Conservation (phyloP, 2,113 vertebrate species). For the Lutjanus erythropterus region DNA sequence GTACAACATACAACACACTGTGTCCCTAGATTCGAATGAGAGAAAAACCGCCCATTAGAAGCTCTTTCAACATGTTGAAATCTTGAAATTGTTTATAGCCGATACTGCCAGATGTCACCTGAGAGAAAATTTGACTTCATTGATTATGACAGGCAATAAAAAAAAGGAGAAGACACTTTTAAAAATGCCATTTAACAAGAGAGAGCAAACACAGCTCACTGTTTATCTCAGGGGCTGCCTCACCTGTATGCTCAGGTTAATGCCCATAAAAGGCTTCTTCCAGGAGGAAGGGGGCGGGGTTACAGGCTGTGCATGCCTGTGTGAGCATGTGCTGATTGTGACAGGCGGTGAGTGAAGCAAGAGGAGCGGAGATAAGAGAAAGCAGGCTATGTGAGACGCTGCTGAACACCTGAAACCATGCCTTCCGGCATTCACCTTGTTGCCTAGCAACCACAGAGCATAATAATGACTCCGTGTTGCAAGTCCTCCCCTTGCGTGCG, state of each 20-base stretch:
- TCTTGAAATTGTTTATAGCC: not conserved
- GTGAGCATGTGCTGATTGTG: conserved; percentile 40
- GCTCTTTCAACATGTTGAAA: too few relatives aligned
- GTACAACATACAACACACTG: too few relatives aligned
- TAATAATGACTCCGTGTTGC: conserved; percentile 49
- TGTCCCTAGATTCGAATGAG: too few relatives aligned
- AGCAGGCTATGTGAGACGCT: conserved; percentile 8
- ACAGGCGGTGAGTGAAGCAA: conserved; percentile 56
- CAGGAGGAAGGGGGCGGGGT: conserved; percentile 48
- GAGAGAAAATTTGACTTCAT: not conserved
- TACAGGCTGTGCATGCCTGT: too few relatives aligned
- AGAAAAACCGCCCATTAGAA: too few relatives aligned
- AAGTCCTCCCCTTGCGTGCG: not conserved
- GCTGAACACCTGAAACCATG: conserved; percentile 52
- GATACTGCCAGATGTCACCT: not conserved
- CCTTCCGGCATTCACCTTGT: conserved; percentile 35
- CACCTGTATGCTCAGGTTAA: conserved; percentile 25
- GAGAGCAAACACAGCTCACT: not conserved
- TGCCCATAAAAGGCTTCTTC: conserved; percentile 78
- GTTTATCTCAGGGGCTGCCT: not conserved
- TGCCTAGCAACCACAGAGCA: conserved; percentile 44
- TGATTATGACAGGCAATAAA: conserved; percentile 11
- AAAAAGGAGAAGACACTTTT: not conserved
- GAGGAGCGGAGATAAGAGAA: conserved; percentile 50
- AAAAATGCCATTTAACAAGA: not conserved